These are phyloP conservation scores for Sphenodon punctatus DNA, from an alignment of 2,797 vertebrate species.

Conservation along the genomic window DNA sequence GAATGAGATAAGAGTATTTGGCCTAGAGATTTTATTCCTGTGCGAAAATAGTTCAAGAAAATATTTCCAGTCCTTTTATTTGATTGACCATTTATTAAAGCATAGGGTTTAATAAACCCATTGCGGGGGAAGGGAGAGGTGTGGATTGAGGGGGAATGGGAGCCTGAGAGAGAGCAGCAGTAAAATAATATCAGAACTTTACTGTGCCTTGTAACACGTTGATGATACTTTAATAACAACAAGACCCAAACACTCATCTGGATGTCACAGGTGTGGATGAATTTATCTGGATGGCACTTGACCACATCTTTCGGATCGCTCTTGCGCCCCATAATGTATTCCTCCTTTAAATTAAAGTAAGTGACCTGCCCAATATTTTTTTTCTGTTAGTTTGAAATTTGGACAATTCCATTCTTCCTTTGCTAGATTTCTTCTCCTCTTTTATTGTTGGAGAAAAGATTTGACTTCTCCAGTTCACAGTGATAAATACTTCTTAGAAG, in stretches of 20 bases:
- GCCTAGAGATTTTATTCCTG: background rate
- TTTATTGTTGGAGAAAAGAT: background rate
- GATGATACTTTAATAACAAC: background rate
- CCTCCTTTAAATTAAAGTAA: background rate
- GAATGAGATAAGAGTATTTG: background rate
- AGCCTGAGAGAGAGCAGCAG: no score
- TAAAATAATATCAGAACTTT: background rate
- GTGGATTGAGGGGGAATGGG: background rate
- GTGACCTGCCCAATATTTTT: background rate
- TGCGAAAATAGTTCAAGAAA: constrained; percentile 1
- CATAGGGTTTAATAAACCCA: no score
- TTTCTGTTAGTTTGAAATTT: background rate
- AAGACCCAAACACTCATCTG: background rate
- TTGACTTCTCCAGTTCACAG: background rate
- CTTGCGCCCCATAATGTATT: background rate
- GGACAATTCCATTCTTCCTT: background rate
- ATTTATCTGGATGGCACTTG: background rate
- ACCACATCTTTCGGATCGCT: background rate
- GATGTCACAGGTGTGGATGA: background rate
- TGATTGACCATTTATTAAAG: no score
- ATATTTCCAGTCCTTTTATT: constrained; percentile 13
- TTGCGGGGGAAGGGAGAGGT: no score
- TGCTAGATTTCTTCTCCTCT: background rate
- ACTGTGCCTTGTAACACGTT: background rate
- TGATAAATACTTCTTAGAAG: background rate